Base-by-base conservation (phyloP, 2,113 vertebrate genomes). In the Myotis yumanensis region DNA sequence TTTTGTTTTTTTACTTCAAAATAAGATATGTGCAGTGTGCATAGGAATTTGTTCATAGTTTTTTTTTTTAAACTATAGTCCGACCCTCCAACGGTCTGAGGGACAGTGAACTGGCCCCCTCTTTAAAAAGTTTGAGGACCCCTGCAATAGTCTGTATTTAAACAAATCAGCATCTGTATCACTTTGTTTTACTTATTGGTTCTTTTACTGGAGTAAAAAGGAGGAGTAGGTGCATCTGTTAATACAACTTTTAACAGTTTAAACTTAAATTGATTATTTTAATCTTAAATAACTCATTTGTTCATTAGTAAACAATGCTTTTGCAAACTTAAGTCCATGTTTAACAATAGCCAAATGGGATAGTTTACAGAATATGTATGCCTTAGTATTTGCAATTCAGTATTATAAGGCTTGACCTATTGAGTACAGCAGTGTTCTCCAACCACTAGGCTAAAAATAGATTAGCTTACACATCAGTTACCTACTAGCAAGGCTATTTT, bases 401-500 rank as follows among this genome's bases (percentile, higher is more conserved):
- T 69, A 1, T 54, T 91, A 40, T 1, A 80, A 69, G 35, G 23
- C 20, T 71, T 79, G 43, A 73, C 62, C 51, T 90, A 2, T 28
- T 82, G 75, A 91, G 40, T 79, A 75, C 15, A 89, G 11, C 12
- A 62, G 0, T 59, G 40, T 77, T 89, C 32, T 23, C 10, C 80
- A 94, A 11, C 17, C 32, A 59, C 6, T 2, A 66, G 23, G 8
- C 57, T 93, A 91, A 93, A 91, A 86, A 86, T 87, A 66, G 59
- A 69, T 52, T 88, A 84, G 37, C 40, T 96, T 94, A 69, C 46
- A 57, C 35, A 62, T 80, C 46, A 89, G 7, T 91, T 90, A 75
- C 37, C 86, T 79, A 85, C 51, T 87, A 64, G 66, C 51, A 85
- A 64, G 66, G 20, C 86, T 87, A 95, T 94, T 87, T 95, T 89